These are phyloP conservation scores for Zeuzera pyrina DNA, from an alignment of 2,888 invertebrate species.

Conservation along the genomic window DNA sequence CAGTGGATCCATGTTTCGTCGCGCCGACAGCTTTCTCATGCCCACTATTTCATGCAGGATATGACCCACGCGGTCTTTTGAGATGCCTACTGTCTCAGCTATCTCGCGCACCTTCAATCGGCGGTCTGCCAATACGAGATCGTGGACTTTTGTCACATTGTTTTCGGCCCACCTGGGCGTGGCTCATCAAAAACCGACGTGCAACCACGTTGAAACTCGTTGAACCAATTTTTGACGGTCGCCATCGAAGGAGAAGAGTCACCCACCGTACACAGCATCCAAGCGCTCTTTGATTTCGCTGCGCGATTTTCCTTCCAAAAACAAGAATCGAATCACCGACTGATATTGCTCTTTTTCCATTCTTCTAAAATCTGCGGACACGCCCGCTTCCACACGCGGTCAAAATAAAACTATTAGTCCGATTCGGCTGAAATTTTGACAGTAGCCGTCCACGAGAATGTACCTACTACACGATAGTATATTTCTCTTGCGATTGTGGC, in stretches of 20 bases:
- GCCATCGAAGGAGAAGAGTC: slow-evolving; percentile 3
- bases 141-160: slow-evolving; percentile 22
- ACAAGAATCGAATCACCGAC: slow-evolving; percentile 7
- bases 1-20: slow-evolving; percentile 35
- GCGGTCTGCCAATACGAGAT: slow-evolving; percentile 23
- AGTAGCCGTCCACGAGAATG: too few relatives aligned
- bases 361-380: slow-evolving; percentile 3
- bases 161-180: slow-evolving; percentile 14
- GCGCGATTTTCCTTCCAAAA: slow-evolving; percentile 8
- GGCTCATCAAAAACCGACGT: slow-evolving; percentile 18
- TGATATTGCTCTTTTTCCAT: slow-evolving; percentile 10
- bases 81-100: slow-evolving; percentile 23
- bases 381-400: slow-evolving; percentile 1
- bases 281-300: slow-evolving; percentile 10
- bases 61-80: slow-evolving; percentile 18
- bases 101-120: slow-evolving; percentile 25
- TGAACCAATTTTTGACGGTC: too few relatives aligned
- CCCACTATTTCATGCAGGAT: slow-evolving; percentile 22
- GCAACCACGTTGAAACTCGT: too few relatives aligned
- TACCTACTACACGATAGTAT: too few relatives aligned
- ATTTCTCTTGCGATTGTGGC: too few relatives aligned
- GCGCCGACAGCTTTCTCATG: slow-evolving; percentile 26
- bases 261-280: slow-evolving; percentile 13
- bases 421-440: slow-evolving; percentile 1
- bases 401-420: slow-evolving; percentile 1